Base-by-base conservation (phyloP, 1,140 invertebrate genomes). In the Drosophila varians region DNA sequence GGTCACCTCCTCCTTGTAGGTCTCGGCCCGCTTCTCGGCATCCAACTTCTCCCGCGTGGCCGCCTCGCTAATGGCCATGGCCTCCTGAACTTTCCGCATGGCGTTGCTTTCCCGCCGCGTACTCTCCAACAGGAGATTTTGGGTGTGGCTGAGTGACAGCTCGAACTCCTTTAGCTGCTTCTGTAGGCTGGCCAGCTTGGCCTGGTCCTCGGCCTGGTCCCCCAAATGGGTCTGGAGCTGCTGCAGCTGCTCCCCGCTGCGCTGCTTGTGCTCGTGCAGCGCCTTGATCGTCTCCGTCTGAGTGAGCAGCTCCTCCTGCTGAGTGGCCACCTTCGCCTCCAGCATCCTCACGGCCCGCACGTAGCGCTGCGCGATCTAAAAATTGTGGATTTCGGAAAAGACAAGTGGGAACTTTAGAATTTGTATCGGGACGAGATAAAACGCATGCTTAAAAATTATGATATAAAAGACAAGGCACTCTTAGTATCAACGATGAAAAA, bases 51-150 rank as follows among this genome's bases (percentile, higher is more conserved):
- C 93, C 14, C 57, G 78, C 2, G 92, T 77, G 0, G 92, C 92
- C 4, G 90, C 76, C 66, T 94, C 93, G 31, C 92, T 91, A 0
- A 94, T 61, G 14, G 87, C 79, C 14, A 94, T 74, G 4, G 93
- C 92, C 72, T 94, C 93, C 25, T 91, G 79, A 0, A 91, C 70
- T 26, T 91, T 91, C 1, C 53, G 58, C 52, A 91, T 69, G 11
- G 90, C 90, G 0, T 45, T 9, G 1, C 36, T 14, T 18, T 78
- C 71, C 4, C 74, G 66, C 11, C 76, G 74, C 0, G 58, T 71
- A 18, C 70, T 70, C 42, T 77, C 77, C 3, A 62, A 28, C 0
- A 86, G 69, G 25, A 74, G 16, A 0, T 56, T 19, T 0, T 26
- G 62, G 0, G 53, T 57, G 2, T 57, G 23, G 0, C 21, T 19